A percentile compares a stretch with the other conserved stretches of the same genome.
Evolutionary conservation across 2,888 invertebrate species (phyloP).

Genomic region (Mesorhabditis spiculigera): DNA sequence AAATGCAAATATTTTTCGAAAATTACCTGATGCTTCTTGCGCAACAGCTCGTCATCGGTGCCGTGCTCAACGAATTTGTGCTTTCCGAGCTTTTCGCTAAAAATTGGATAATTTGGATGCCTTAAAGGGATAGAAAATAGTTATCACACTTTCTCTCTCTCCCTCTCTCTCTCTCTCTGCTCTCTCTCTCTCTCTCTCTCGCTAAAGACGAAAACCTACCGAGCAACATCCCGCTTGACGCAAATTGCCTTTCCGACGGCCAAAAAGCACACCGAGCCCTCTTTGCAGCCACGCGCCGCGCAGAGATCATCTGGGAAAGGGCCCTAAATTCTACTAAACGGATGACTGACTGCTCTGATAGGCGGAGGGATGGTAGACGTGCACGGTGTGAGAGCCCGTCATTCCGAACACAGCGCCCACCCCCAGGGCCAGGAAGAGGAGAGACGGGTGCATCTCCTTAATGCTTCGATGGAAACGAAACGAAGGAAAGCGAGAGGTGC

Average conservation of each 20-base stretch:
- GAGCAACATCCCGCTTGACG: background rate
- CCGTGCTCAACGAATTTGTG: background rate
- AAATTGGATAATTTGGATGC: background rate
- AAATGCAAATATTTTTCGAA: too few relatives aligned
- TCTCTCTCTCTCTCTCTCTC: too few relatives aligned
- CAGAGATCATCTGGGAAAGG: background rate
- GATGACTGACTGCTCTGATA: background rate
- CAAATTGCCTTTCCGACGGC: conserved; percentile 3
- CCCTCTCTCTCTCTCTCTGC: too few relatives aligned
- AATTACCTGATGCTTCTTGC: background rate
- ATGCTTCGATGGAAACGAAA: too few relatives aligned
- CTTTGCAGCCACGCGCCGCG: background rate
- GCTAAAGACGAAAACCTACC: background rate
- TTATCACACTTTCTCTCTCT: too few relatives aligned
- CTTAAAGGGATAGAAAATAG: too few relatives aligned
- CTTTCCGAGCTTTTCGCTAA: background rate
- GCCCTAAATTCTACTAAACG: background rate
- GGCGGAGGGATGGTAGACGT: background rate
- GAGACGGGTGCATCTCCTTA: too few relatives aligned
- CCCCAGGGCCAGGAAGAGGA: too few relatives aligned
- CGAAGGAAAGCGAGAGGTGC: too few relatives aligned
- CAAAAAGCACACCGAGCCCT: background rate
- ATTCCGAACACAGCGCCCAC: background rate
- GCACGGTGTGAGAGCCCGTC: conserved; percentile 1
- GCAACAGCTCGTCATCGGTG: background rate